Base-by-base conservation (phyloP, 2,888 invertebrate genomes). In the Leptinotarsa tumamoca region DNA sequence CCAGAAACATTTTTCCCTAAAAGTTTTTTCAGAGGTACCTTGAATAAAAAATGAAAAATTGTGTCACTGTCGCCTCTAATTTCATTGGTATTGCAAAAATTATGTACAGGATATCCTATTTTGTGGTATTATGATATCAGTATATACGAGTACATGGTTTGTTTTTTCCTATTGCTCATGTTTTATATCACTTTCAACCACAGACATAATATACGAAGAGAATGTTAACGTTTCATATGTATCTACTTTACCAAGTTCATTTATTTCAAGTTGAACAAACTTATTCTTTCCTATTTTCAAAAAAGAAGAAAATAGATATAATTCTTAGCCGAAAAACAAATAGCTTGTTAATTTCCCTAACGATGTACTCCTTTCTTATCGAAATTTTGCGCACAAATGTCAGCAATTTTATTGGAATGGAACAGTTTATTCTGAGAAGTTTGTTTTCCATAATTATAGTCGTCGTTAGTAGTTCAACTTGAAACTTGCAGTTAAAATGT, bases 81-180 rank as follows among this genome's bases (percentile, higher is more conserved):
- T 63, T 63, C 17, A 63, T 17, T 17, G 21, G 10, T 15, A 63
- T 43, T 63, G 17, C 33, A 63, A 63, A 63, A 63, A 63, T 17
- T 43, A 63, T 7, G 18, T 33, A 18, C 63, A 63, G 63, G 63
- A 63, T 63, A 63, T 63, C 63, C 63, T 63, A 63, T 63, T 58
- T 63, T 63, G n/a, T 63, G 63, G 63, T 63, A 1, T 43, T 2
- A 43, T n/a, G 63, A 18, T 14, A 63, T 33, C 63, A n/a, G 23
- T 58, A 21, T 23, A 58, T 4, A 52, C 43, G 43, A 10, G 3
- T 17, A 58, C 21, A 58, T 18, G 17, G 63, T 63, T 33, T 63
- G n/a, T 63, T 63, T 43, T 63, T 17, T 63, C 43, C 33, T 17
- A 43, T 63, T 17, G n/a, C 33, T 63, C 18, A 14, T 58, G 21